Evolutionary conservation across 2,888 invertebrate species (phyloP).

Genomic region (Sarcophaga rosellei): DNA sequence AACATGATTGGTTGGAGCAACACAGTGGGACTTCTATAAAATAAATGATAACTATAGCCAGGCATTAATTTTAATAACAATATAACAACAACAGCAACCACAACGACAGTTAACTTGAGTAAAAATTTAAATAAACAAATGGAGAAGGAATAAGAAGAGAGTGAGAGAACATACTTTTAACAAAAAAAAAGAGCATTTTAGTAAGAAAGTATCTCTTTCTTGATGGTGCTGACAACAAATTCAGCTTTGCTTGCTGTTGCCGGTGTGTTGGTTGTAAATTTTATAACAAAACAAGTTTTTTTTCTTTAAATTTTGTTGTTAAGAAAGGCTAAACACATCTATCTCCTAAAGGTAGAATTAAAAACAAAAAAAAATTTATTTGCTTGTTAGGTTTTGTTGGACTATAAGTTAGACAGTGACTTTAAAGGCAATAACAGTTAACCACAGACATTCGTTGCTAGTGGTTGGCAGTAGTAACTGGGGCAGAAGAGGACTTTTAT

Average conservation of each 20-base stretch:
- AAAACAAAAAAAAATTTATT: slow-evolving; percentile 17
- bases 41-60: slow-evolving; percentile 45
- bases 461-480: slow-evolving; percentile 34
- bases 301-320: slow-evolving; percentile 10
- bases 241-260: too few relatives aligned
- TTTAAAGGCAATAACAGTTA: slow-evolving; percentile 56
- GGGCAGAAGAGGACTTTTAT: not conserved
- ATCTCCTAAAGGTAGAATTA: not conserved
- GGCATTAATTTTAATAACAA: slow-evolving; percentile 55
- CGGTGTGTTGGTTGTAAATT: too few relatives aligned
- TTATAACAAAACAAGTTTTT: slow-evolving; percentile 42
- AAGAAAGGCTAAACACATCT: slow-evolving; percentile 1
- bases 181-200: not conserved
- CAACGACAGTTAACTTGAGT: too few relatives aligned
- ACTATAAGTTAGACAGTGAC: slow-evolving; percentile 63
- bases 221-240: too few relatives aligned
- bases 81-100: not conserved
- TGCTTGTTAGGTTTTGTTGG: slow-evolving; percentile 19
- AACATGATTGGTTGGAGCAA: not conserved
- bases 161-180: not conserved
- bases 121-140: too few relatives aligned
- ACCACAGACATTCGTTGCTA: slow-evolving; percentile 45
- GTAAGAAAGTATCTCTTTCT: too few relatives aligned
- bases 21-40: slow-evolving; percentile 56
- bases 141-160: too few relatives aligned